phyloP scores from a whole-genome alignment of 2,888 invertebrate genomes.

The Temnothorax unifasciatus region DNA sequence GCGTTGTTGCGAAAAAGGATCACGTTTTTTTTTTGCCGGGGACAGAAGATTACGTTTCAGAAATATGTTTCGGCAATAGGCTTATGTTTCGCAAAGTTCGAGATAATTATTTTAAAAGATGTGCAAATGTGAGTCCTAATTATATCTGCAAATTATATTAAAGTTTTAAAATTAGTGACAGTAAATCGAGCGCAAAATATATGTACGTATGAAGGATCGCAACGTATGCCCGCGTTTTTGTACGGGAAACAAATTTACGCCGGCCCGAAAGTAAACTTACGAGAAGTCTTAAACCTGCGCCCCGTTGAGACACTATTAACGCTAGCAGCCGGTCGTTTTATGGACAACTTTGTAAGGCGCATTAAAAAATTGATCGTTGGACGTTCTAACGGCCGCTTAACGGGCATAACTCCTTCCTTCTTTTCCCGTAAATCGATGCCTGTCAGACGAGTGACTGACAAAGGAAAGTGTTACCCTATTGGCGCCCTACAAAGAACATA shows the following conservation, averaged over 20 bases:
- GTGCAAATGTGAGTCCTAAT: not conserved
- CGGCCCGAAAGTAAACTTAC: slow-evolving; percentile 61
- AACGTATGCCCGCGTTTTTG: slow-evolving; percentile 42
- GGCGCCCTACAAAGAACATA: slow-evolving; percentile 70
- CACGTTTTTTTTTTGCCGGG: not conserved
- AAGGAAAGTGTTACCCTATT: slow-evolving; percentile 48
- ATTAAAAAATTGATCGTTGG: slow-evolving; percentile 71
- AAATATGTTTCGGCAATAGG: not conserved
- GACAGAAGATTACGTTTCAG: slow-evolving; percentile 9
- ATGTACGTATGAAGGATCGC: not conserved
- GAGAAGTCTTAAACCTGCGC: slow-evolving; percentile 64
- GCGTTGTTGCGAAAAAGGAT: slow-evolving; percentile 10
- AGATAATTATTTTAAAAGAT: not conserved
- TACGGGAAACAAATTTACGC: slow-evolving; percentile 58
- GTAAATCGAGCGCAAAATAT: not conserved
- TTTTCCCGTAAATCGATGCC: slow-evolving; percentile 73
- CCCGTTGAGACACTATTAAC: slow-evolving; percentile 71
- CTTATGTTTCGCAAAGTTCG: not conserved
- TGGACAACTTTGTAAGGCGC: slow-evolving; percentile 69
- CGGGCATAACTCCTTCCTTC: slow-evolving; percentile 66
- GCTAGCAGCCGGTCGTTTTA: slow-evolving; percentile 69
- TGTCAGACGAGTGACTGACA: slow-evolving; percentile 68
- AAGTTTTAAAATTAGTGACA: not conserved
- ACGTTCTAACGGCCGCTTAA: slow-evolving; percentile 72
- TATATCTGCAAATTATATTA: slow-evolving; percentile 3